phyloP scores from a whole-genome alignment of 2,797 vertebrate species.

The Oreortyx pictus region DNA sequence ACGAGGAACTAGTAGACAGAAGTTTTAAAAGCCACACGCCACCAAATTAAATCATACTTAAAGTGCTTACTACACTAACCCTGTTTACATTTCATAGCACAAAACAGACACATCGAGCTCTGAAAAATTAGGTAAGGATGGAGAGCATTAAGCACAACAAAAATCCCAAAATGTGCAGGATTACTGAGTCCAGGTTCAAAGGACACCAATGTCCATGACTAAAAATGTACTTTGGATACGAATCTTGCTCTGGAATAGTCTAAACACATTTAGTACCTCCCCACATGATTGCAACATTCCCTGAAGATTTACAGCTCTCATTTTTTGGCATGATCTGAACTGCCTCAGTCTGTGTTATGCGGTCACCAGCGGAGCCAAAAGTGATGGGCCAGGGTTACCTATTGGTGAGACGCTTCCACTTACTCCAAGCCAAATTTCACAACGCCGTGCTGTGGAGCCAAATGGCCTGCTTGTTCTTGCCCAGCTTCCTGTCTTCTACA shows the following conservation, averaged over 20 bases:
- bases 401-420: background rate
- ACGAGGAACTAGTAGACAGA: background rate
- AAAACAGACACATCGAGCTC: background rate
- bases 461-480: background rate
- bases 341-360: background rate
- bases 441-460: background rate
- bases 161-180: background rate
- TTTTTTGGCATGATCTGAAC: background rate
- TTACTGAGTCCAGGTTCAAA: background rate
- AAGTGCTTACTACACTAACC: background rate
- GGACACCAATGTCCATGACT: background rate
- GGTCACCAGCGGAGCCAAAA: background rate
- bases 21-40: background rate
- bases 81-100: background rate
- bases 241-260: background rate
- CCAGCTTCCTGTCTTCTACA: background rate
- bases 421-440: background rate
- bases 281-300: background rate
- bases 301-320: background rate
- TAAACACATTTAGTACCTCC: background rate
- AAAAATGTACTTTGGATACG: background rate
- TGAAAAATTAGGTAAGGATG: background rate
- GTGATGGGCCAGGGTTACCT: background rate
- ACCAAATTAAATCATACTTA: background rate
- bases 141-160: background rate